Base-by-base conservation (phyloP, 2,113 vertebrate species). In the Lanius ludovicianus region DNA sequence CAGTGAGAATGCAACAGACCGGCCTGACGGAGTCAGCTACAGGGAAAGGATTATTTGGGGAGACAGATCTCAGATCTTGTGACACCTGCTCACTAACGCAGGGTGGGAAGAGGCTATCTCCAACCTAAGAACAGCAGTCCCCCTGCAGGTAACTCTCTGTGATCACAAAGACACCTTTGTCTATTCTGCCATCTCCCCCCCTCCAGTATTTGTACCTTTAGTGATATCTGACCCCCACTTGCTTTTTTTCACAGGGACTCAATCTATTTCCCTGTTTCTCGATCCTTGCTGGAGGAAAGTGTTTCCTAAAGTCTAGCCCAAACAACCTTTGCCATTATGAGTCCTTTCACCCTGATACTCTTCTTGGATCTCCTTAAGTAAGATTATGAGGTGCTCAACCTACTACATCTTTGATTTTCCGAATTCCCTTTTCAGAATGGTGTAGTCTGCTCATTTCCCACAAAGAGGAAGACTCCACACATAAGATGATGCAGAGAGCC, bases 221-320 rank as follows among this genome's bases (percentile, higher is more conserved):
- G 18, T 53, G 39, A 28, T 0, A 2, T 49, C 25, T 79, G 77
- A 75, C 9, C 12, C 4, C 21, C 2, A 5, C 1, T 3, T n/a
- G 24, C 33, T 71, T 53, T 74, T 92, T 79, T 73, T 76, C 49
- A 33, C 44, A 84, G 15, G 14, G 39, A 41, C 59, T 77, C 17
- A 1, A 57, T 53, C 42, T 59, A 14, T 75, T 78, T 56, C 25
- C 37, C 31, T 30, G 37, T 27, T 87, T n/a, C 47, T 84, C 46
- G 41, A 9, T 49, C 17, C 18, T 30, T 78, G 11, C 35, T 24
- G 60, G n/a, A 84, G 37, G 16, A 57, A 80, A 67, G 11, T n/a
- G 41, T 42, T 92, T 78, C 41, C 42, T 64, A 17, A 80, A 42
- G 15, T 47, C 41, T 49, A 65, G 17, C 35, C 19, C 35, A 85